These are phyloP conservation scores for Tor tambroides DNA, from an alignment of 2,113 vertebrate genomes.

Conservation along the genomic window DNA sequence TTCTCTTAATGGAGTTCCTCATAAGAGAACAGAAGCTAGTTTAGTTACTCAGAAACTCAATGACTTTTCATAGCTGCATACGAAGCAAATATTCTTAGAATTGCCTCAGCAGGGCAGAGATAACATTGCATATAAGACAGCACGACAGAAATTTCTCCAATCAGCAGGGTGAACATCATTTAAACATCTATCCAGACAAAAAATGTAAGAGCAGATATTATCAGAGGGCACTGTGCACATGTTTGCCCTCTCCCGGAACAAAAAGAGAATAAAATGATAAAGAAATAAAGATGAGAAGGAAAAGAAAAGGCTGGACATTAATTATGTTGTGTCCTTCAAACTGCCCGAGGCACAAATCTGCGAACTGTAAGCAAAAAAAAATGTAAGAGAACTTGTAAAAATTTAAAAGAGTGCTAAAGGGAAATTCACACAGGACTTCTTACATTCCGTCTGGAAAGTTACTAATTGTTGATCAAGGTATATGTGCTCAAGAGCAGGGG, in stretches of 20 bases:
- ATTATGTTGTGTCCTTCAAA: constrained; percentile 7
- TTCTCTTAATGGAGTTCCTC: constrained; percentile 17
- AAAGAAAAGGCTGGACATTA: background rate
- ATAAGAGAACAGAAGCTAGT: background rate
- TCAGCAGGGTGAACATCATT: background rate
- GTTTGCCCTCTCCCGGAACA: background rate
- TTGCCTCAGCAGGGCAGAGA: constrained; percentile 2
- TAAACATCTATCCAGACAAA: constrained; percentile 1
- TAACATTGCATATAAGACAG: background rate
- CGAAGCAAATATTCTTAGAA: background rate
- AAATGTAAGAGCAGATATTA: constrained; percentile 16
- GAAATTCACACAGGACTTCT: background rate
- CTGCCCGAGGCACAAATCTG: background rate
- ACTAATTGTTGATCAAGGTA: background rate
- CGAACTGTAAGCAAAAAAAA: background rate
- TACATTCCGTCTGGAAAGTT: background rate
- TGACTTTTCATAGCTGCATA: background rate
- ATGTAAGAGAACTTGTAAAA: background rate
- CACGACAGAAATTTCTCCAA: constrained; percentile 9
- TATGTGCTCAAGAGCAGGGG: background rate
- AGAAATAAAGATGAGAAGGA: background rate
- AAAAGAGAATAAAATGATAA: background rate
- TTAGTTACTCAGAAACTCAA: constrained; percentile 8
- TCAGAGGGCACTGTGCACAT: background rate
- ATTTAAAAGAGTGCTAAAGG: background rate